Percentiles rank a stretch among this genome's conserved stretches.
These are phyloP conservation scores for Herpailurus yagouaroundi DNA, from an alignment of 2,113 vertebrate genomes.

Conservation along the genomic window DNA sequence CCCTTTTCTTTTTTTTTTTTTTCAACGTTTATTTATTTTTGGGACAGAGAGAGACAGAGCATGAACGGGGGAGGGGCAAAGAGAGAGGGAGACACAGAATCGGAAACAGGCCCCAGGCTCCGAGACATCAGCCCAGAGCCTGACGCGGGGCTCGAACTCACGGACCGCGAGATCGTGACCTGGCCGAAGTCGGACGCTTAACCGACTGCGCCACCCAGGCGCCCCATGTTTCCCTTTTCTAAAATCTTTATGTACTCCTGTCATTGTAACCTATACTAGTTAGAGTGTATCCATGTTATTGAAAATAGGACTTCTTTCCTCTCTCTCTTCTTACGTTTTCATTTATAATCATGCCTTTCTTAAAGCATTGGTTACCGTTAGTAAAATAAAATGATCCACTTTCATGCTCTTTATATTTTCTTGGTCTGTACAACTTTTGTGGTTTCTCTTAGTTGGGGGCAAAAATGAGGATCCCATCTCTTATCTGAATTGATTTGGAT, in stretches of 20 bases:
- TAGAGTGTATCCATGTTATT: conserved; percentile 2
- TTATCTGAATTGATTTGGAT: conserved; percentile 29
- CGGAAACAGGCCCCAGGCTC: no score
- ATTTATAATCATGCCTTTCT: conserved; percentile 13
- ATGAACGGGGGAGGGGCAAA: no score
- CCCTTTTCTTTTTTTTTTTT: background rate
- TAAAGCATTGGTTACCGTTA: background rate
- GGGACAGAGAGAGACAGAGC: no score
- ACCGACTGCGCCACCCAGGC: no score
- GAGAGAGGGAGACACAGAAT: no score
- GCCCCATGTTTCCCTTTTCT: background rate
- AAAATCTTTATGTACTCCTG: background rate
- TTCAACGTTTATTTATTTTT: no score
- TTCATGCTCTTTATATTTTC: background rate
- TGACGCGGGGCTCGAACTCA: no score
- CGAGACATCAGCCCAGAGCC: no score
- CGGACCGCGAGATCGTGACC: no score
- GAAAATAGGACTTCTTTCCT: background rate
- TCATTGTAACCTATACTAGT: background rate
- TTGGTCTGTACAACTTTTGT: background rate
- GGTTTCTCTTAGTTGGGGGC: background rate
- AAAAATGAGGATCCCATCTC: background rate
- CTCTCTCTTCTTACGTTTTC: conserved; percentile 29
- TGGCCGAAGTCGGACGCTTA: no score
- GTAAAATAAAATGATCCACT: conserved; percentile 15